Percentiles rank a stretch among this genome's conserved stretches.
These are phyloP conservation scores for Platysternon megacephalum DNA, from an alignment of 2,113 vertebrate genomes.

Conservation along the genomic window DNA sequence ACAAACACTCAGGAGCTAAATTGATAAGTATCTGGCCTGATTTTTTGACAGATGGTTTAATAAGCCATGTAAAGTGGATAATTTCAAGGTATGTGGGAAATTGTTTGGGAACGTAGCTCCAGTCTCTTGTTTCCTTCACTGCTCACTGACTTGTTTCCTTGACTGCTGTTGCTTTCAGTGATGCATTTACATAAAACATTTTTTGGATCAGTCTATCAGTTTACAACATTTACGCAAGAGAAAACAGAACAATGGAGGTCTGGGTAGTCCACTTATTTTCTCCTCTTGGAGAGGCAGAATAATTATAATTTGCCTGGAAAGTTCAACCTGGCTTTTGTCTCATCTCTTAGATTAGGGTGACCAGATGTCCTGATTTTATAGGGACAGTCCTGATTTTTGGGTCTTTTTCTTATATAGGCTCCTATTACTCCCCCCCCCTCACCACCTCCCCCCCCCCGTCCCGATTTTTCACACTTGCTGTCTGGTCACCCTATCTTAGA, in stretches of 20 bases:
- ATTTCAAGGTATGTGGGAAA: not conserved
- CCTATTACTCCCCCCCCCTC: too few relatives aligned
- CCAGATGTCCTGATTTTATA: too few relatives aligned
- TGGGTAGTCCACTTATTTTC: not conserved
- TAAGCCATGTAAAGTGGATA: not conserved
- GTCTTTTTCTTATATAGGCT: too few relatives aligned
- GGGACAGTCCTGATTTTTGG: too few relatives aligned
- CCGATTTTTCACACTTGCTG: too few relatives aligned
- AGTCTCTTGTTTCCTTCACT: not conserved
- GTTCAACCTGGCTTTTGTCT: not conserved
- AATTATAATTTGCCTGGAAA: not conserved
- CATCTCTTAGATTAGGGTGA: not conserved
- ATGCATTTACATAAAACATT: not conserved
- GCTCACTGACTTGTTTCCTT: not conserved
- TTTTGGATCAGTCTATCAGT: not conserved
- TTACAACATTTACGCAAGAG: not conserved
- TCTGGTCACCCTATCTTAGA: too few relatives aligned
- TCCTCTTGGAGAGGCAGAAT: not conserved
- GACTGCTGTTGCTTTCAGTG: not conserved
- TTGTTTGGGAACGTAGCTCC: not conserved
- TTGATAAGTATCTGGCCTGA: not conserved
- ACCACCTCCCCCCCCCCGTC: too few relatives aligned
- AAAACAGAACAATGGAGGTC: not conserved
- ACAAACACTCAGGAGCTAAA: not conserved
- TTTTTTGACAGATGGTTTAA: not conserved